Percentiles rank a stretch among this genome's conserved stretches.
These are phyloP conservation scores for Dromiciops gliroides DNA, from an alignment of 2,113 vertebrate genomes.

Conservation along the genomic window DNA sequence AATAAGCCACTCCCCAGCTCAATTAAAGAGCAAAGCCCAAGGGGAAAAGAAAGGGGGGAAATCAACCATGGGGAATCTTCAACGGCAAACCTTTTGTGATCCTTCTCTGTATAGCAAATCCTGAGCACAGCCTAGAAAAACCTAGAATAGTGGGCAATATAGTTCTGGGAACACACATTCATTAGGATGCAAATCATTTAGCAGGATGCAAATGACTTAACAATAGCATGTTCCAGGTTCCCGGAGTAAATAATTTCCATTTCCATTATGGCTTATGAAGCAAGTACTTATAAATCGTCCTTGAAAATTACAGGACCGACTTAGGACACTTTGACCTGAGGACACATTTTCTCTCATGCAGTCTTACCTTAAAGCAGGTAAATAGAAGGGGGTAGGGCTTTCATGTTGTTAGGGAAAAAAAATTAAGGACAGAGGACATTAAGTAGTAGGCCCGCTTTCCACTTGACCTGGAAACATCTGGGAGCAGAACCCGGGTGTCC, in stretches of 20 bases:
- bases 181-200: slow-evolving; percentile 70
- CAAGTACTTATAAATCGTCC: slow-evolving; percentile 68
- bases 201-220: slow-evolving; percentile 70
- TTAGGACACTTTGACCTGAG: slow-evolving; percentile 51
- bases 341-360: slow-evolving; percentile 53
- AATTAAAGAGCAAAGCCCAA: slow-evolving; percentile 34
- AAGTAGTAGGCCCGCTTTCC: background rate
- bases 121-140: slow-evolving; percentile 33
- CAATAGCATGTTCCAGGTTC: slow-evolving; percentile 48
- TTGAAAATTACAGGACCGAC: slow-evolving; percentile 63
- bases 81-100: slow-evolving; percentile 38
- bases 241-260: slow-evolving; percentile 73
- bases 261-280: slow-evolving; percentile 65
- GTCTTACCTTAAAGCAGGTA: slow-evolving; percentile 45
- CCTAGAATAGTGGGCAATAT: slow-evolving; percentile 5
- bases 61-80: slow-evolving; percentile 5
- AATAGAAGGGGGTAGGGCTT: slow-evolving; percentile 35
- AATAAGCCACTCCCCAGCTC: slow-evolving; percentile 20
- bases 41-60: background rate
- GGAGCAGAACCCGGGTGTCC: background rate
- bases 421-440: background rate
- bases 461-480: slow-evolving; percentile 14
- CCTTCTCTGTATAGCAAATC: slow-evolving; percentile 39
- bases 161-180: slow-evolving; percentile 50
- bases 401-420: slow-evolving; percentile 29